Base-by-base conservation (phyloP, 2,888 invertebrate species). In the Spicauda simplicius region DNA sequence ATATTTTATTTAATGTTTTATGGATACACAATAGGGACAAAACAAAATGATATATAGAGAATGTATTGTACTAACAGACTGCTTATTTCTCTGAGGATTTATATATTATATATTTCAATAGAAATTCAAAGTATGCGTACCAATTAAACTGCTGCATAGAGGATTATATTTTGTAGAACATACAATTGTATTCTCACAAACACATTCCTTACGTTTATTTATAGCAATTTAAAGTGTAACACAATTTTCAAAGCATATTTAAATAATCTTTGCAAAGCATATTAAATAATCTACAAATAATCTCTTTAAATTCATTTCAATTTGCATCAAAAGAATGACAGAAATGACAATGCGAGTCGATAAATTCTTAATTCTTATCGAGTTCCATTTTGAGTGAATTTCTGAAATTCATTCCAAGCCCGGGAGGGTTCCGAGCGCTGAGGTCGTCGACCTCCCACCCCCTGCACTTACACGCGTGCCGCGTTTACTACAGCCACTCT, bases 401-500 rank as follows among this genome's bases (percentile, higher is more conserved):
- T 55, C 66, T 60, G 66, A 66, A 66, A 66, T 66, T 60, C 60
- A 55, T 65, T 65, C 33, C 48, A 1, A 33, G 20, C n/a, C 41
- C 54, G 64, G 48, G 66, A 59, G 65, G 52, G 62, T 30, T 63
- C 18, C 63, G 62, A 56, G 61, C 64, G 6, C 57, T 16, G 72
- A 70, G 77, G 70, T 77, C 77, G 67, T 58, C 68, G 78, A 78
- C 74, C 77, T 69, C 52, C 67, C 69, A 68, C 73, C 71, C 70
- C 70, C 70, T 72, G 59, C 71, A 65, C 59, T 65, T 60, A 59
- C 59, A 33, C 54, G 53, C 30, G 59, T 20, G 59, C 65, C 20
- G 41, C 54, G 65, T 54, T 65, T 59, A 33, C n/a, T 48, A 19
- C n/a, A n/a, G n/a, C 33, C 18, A 16, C 33, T 48, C 18, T 50